Evolutionary conservation across 1,140 invertebrate species (phyloP).

Genomic region (Drosophila ercepeae): DNA sequence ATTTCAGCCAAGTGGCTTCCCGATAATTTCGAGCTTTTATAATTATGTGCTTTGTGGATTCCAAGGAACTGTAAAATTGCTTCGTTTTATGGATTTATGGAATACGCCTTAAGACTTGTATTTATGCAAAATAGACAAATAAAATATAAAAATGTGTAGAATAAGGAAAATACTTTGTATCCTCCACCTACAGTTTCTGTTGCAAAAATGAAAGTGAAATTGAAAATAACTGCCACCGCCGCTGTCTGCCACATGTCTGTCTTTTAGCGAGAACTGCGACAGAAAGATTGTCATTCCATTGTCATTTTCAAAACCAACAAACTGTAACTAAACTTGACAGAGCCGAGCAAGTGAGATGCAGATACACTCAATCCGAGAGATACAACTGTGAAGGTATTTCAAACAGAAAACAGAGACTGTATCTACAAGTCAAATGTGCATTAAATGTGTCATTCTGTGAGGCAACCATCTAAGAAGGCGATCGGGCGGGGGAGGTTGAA

Average conservation of each 20-base stretch:
- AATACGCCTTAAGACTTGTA: too few species aligned
- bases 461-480: conserved; percentile 47
- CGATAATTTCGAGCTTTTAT: conserved; percentile 29
- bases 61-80: conserved; percentile 22
- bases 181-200: too few species aligned
- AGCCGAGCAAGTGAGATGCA: conserved; percentile 15
- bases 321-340: conserved; percentile 71
- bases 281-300: conserved; percentile 66
- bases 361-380: conserved; percentile 43
- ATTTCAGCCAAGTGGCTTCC: conserved; percentile 34
- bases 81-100: conserved; percentile 21
- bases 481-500: conserved; percentile 31
- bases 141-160: background rate
- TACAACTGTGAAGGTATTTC: conserved; percentile 52
- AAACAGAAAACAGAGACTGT: too few species aligned
- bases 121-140: conserved; percentile 14
- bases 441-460: conserved; percentile 80
- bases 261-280: conserved; percentile 34
- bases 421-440: conserved; percentile 81
- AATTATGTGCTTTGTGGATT: conserved; percentile 30
- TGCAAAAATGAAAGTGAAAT: conserved; percentile 37
- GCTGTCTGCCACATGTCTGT: conserved; percentile 48
- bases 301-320: conserved; percentile 83
- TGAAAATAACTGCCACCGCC: background rate
- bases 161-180: conserved; percentile 1